Base-by-base conservation (phyloP, 64 coral and sea anemone species). In the Montipora capricornis region DNA sequence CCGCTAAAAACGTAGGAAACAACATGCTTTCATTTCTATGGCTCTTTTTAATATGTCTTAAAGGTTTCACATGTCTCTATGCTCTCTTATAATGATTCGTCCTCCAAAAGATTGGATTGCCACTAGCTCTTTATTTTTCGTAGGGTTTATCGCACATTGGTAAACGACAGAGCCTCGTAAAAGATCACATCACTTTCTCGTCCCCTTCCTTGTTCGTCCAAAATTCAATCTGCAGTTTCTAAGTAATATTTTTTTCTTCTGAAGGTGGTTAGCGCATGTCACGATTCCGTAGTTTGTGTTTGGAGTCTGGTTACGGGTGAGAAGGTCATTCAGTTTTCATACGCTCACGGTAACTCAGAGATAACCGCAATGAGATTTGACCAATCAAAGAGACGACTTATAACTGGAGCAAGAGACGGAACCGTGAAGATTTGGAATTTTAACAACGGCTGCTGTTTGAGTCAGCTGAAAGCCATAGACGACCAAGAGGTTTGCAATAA, bases 291-390 rank as follows among this genome's bases (percentile, higher is more conserved):
- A 6, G 98, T 99, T 8, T 96, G 95, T 69, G 98, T 99, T 20
- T 99, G 98, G 98, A 96, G 79, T 59, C 84, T 99, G 45, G 92
- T 96, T 49, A 99, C 95, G 47, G 98, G 98, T 44, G 98, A 99
- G 73, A 99, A 99, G 68, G 60, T 99, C 59, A 99, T 99, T 46
- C 98, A 99, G 89, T 99, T 99, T 83, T 93, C 95, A 11, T 89
- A 99, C 58, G 98, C 98, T 8, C 98, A 99, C 46, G 89, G 57
- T 9, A 74, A 74, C 20, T 94, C 95, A 2, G 98, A 99, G 51
- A 99, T 99, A 51, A 99, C 98, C 8, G 95, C 98, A 0, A 96
- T 99, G 98, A 94, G 88, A 10, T 99, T 99, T 85, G 98, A 99
- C 57, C 98, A 76, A 2, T 95, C 94, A 24, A 91, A 96, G 17